Conservation (phyloP, 2,888 invertebrate species). For the Hyposoter didymator region DNA sequence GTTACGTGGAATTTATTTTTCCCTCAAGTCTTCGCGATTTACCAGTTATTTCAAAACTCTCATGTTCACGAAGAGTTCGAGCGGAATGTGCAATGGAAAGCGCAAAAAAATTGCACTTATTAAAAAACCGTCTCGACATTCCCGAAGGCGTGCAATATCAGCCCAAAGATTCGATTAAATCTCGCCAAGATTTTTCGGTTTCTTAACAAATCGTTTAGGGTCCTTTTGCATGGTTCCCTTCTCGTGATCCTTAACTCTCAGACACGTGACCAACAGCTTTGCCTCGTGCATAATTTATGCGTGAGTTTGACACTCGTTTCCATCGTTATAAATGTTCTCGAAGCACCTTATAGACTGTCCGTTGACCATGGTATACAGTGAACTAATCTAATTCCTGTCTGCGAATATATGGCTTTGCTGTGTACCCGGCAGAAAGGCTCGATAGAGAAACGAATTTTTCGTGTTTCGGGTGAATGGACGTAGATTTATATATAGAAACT, state of each 20-base stretch:
- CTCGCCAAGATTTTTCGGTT: not conserved
- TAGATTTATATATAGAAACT: constrained; percentile 67
- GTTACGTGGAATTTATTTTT: too few species aligned
- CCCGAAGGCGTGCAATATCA: not conserved
- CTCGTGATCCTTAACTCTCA: constrained; percentile 26
- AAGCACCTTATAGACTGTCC: constrained; percentile 38
- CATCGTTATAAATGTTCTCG: constrained; percentile 40
- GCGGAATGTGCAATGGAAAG: not conserved
- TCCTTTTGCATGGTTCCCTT: not conserved
- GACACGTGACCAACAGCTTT: constrained; percentile 34
- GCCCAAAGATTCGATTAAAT: not conserved
- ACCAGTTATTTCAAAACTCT: not conserved
- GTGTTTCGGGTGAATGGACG: constrained; percentile 83
- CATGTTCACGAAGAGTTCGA: not conserved
- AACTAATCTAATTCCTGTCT: constrained; percentile 49
- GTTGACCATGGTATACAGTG: constrained; percentile 5
- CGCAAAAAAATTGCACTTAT: not conserved
- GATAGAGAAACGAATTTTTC: constrained; percentile 77
- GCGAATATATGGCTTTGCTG: constrained; percentile 12
- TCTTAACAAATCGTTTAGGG: not conserved
- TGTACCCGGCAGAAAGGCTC: constrained; percentile 9
- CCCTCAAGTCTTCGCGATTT: not conserved
- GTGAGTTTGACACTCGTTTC: constrained; percentile 31
- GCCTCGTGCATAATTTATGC: constrained; percentile 15
- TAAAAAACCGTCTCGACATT: not conserved